These are phyloP conservation scores for Podarcis cretensis DNA, from an alignment of 2,113 vertebrate species.

Conservation along the genomic window DNA sequence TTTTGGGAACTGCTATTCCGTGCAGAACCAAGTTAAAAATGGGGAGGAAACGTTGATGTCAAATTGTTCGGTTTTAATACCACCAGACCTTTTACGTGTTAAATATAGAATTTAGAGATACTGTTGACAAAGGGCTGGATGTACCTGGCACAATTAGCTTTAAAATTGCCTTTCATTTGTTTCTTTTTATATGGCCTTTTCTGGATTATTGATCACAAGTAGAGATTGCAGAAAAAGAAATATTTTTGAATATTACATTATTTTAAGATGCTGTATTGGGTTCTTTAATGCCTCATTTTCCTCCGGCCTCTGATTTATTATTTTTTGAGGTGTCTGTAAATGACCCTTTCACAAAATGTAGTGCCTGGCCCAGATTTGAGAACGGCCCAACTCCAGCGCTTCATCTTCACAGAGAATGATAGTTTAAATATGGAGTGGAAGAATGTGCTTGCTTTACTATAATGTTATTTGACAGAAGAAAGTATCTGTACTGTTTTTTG, in stretches of 20 bases:
- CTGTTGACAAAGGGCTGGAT: slow-evolving; percentile 64
- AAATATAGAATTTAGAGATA: slow-evolving; percentile 63
- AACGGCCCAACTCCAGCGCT: slow-evolving; percentile 4
- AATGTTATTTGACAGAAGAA: not conserved
- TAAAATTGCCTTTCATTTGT: slow-evolving; percentile 66
- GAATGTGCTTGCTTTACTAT: slow-evolving; percentile 6
- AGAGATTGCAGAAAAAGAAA: slow-evolving; percentile 61
- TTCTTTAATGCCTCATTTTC: slow-evolving; percentile 48
- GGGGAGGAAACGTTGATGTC: slow-evolving; percentile 35
- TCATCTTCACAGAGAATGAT: not conserved
- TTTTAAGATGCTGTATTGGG: slow-evolving; percentile 58
- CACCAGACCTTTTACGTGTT: slow-evolving; percentile 54
- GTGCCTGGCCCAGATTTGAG: slow-evolving; percentile 23
- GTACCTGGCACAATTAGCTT: slow-evolving; percentile 62
- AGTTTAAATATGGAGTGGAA: not conserved
- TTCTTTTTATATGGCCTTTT: slow-evolving; percentile 61
- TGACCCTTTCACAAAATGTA: slow-evolving; percentile 33
- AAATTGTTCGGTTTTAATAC: slow-evolving; percentile 55
- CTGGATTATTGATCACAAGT: slow-evolving; percentile 62
- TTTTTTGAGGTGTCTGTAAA: slow-evolving; percentile 50
- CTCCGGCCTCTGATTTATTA: slow-evolving; percentile 61
- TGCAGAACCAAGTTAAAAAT: slow-evolving; percentile 27
- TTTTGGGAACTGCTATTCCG: slow-evolving; percentile 50
- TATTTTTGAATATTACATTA: slow-evolving; percentile 66
- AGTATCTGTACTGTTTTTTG: not conserved